Evolutionary conservation across 1,140 invertebrate genomes (phyloP), one percentile per base, ranked within the genome.

Genomic region (Neelides sp.): DNA sequence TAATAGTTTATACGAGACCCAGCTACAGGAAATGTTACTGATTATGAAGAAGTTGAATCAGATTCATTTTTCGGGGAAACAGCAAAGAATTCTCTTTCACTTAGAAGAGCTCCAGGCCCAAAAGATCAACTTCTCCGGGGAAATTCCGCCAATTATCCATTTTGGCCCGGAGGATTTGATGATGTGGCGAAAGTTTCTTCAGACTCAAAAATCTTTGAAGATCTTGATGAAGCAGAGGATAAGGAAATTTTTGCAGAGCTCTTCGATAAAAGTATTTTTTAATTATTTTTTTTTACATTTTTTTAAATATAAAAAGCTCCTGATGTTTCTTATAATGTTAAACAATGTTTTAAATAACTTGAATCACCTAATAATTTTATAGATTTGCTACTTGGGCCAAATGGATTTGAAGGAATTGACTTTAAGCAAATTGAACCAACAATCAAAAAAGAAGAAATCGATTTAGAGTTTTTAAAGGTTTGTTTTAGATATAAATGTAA

Each of bases 111-210:
- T 51, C 78, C 77, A 20, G 73, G 70, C 2, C 69, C 76, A 32
- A 67, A 75, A 34, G 65, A 69, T 28, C 72, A 81, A 61, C 71
- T 73, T 56, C 71, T 82, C 5, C 70, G 73, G 62, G 83, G 83
- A 4, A 82, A 75, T 64, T 69, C 76, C 0, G 76, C 75, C 45
- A 85, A 83, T 64, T 77, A 74, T 64, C 82, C 82, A 23, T 88
- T 88, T 66, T 83, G 79, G 80, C 83, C 84, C 50, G 83, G 79
- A 28, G 83, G 83, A 28, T 79, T 84, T 61, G 76, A 81, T 36
- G 75, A 80, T n/a, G n/a, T n/a, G 62, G 75, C 64, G 44, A 54
- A 48, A 20, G 62, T 58, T 27, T 37, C 52, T 3, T 44, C 55
- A 19, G 51, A 54, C 26, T 45, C 28, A 48, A 46, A 59, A 35